Evolutionary conservation across 2,888 invertebrate genomes (phyloP).

Genomic region (Nycteola revayana): DNA sequence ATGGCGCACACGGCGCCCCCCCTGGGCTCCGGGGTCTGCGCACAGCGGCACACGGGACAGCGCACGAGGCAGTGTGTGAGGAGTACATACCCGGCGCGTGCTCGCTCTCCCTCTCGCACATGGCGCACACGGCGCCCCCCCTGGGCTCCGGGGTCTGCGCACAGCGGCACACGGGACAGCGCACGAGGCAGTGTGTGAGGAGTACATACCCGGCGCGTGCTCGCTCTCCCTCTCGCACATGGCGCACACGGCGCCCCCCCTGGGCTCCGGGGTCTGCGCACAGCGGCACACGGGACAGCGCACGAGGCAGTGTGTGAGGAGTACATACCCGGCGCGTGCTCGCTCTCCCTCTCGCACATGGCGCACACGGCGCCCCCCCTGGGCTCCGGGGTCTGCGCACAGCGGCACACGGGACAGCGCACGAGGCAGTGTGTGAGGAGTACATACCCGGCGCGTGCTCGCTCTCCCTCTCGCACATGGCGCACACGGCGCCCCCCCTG

Average conservation of each 20-base stretch:
- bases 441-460: constrained; percentile 4
- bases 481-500: background rate
- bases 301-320: background rate
- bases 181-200: background rate
- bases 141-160: constrained; percentile 8
- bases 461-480: constrained; percentile 29
- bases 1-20: background rate
- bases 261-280: background rate
- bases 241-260: background rate
- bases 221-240: background rate
- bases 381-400: background rate
- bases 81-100: background rate
- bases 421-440: background rate
- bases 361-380: background rate
- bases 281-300: background rate
- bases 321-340: constrained; percentile 3
- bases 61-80: constrained; percentile 1
- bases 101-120: background rate
- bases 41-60: background rate
- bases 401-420: background rate
- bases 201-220: background rate
- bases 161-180: constrained; percentile 4
- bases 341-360: constrained; percentile 31
- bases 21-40: constrained; percentile 69
- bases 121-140: background rate